These are phyloP conservation scores for Chloromyia formosa DNA, from an alignment of 2,888 invertebrate species.

Conservation along the genomic window DNA sequence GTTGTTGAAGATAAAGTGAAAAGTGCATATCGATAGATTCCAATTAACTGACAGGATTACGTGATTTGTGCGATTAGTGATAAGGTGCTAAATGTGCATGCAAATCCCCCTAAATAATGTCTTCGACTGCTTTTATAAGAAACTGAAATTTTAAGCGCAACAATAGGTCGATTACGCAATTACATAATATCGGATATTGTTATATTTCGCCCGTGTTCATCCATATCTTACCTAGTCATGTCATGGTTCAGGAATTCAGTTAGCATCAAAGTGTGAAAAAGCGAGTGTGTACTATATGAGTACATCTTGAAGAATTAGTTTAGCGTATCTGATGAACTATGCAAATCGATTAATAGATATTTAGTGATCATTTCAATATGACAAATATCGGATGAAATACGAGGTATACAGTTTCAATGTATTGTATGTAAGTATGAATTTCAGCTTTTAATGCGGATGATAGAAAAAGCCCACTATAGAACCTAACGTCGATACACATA, in stretches of 20 bases:
- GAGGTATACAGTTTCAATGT: too few species aligned
- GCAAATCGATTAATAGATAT: too few species aligned
- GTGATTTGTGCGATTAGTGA: constrained; percentile 29
- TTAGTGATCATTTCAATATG: too few species aligned
- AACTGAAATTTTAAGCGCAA: constrained; percentile 10
- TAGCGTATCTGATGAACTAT: too few species aligned
- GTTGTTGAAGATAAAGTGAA: not conserved
- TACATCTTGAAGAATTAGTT: too few species aligned
- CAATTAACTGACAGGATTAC: constrained; percentile 7
- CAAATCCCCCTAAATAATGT: not conserved
- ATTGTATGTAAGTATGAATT: too few species aligned
- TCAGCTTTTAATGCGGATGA: too few species aligned
- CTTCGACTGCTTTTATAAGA: too few species aligned
- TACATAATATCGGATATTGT: not conserved
- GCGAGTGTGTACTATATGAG: too few species aligned
- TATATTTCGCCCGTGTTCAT: not conserved
- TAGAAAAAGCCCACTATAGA: too few species aligned
- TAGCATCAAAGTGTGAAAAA: not conserved
- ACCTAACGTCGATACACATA: too few species aligned
- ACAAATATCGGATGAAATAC: too few species aligned
- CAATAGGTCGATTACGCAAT: constrained; percentile 14
- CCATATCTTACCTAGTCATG: not conserved
- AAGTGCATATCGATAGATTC: not conserved
- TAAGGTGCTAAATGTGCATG: constrained; percentile 27
- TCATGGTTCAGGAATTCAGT: not conserved